These are phyloP conservation scores for Eristalis intricaria DNA, from an alignment of 2,888 invertebrate species.

Conservation along the genomic window DNA sequence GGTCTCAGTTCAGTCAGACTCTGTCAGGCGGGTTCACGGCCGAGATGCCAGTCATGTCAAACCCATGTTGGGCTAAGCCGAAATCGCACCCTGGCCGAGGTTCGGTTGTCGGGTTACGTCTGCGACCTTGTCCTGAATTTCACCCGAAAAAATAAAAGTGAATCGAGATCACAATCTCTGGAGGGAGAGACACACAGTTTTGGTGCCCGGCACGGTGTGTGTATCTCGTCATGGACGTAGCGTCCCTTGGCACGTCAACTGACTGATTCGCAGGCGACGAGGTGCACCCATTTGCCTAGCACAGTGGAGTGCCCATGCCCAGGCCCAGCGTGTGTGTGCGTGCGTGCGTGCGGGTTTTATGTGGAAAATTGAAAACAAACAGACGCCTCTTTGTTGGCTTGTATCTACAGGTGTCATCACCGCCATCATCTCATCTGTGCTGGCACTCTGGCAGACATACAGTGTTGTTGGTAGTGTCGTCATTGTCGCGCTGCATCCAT, in stretches of 20 bases:
- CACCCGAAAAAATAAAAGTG: constrained; percentile 64
- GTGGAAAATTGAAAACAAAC: constrained; percentile 64
- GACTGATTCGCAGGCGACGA: constrained; percentile 33
- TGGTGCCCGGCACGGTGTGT: not conserved
- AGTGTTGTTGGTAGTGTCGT: not conserved
- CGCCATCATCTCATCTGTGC: constrained; percentile 28
- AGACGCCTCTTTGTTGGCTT: constrained; percentile 31
- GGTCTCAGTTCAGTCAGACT: too few species aligned
- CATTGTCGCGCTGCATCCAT: constrained; percentile 22
- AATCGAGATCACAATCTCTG: constrained; percentile 63
- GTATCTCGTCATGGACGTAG: not conserved
- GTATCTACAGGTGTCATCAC: constrained; percentile 66
- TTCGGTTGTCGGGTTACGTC: constrained; percentile 28
- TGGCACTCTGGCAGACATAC: not conserved
- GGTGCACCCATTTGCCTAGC: constrained; percentile 43
- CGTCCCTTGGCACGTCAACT: not conserved
- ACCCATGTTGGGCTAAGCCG: constrained; percentile 54
- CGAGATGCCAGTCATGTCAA: constrained; percentile 42
- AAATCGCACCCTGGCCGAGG: constrained; percentile 6
- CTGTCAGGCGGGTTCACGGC: constrained; percentile 32
- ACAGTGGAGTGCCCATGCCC: constrained; percentile 24
- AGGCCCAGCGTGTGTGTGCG: not conserved
- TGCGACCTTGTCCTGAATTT: constrained; percentile 66
- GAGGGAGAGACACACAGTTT: constrained; percentile 11
- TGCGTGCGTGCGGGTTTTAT: constrained; percentile 28